Evolutionary conservation across 2,888 invertebrate species (phyloP), one percentile per base, ranked within the genome.

Genomic region (Cepaea hortensis): DNA sequence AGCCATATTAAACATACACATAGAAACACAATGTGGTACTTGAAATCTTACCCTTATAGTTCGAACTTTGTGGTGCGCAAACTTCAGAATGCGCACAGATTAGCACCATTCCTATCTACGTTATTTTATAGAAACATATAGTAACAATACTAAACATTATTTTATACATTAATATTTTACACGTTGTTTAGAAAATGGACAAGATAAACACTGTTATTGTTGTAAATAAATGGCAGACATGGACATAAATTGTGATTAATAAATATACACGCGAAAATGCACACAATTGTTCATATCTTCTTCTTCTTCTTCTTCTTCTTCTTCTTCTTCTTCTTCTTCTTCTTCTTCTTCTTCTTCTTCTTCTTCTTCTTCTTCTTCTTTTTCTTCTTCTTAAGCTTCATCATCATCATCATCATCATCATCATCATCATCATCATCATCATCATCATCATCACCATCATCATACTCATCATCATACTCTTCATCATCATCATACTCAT

Each of bases 61-160:
- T 72, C 82, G 82, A 82, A 82, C 82, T 82, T 82, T 82, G 82
- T 82, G 82, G 82, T 82, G 82, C 82, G 82, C 82, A 82, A 72
- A 50, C 50, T 82, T 15, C 20, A 55, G 15, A 82, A 72, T 82
- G 82, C 82, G 82, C 82, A 82, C 82, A 82, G 23, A 23, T 68
- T 82, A 82, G 82, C 82, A 82, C 82, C 82, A 73, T 73, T 20
- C 82, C 82, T 82, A 73, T 82, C 82, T 61, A 61, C 82, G 11
- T 73, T 50, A 81, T 70, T 11, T 23, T 46, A 79, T 79, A 11
- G 18, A 62, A 62, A 79, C 35, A 35, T 11, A 55, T 55, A 55
- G 55, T 55, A 55, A 55, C 11, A 55, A 9, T 6, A 55, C 55
- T 55, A 55, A 55, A 55, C 55, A 55, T 9, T 55, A 9, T 55